phyloP scores from a whole-genome alignment of 2,113 vertebrate genomes.

The Riparia riparia region DNA sequence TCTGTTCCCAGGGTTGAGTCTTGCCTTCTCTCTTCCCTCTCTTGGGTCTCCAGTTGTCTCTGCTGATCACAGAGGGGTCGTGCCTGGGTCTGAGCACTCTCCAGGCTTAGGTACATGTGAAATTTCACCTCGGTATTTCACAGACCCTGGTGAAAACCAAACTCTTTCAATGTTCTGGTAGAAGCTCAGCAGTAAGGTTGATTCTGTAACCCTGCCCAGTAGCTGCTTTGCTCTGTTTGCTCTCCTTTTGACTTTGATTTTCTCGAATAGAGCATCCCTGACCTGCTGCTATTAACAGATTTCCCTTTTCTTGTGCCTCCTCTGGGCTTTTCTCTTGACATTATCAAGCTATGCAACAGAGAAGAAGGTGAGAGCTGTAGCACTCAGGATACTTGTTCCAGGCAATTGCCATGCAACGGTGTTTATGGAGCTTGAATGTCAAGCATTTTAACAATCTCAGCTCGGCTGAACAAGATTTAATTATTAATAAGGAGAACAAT shows the following conservation, averaged over 20 bases:
- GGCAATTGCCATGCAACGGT: not conserved
- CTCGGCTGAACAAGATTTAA: not conserved
- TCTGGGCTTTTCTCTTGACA: not conserved
- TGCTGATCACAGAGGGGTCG: not conserved
- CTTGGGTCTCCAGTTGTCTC: not conserved
- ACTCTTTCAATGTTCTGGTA: accelerated
- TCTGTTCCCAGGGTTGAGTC: not conserved
- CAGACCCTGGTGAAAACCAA: not conserved
- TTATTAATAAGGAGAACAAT: not conserved
- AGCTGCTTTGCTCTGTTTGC: not conserved
- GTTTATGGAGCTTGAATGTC: conserved; percentile 44
- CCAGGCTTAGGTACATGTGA: accelerated
- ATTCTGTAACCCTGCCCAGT: not conserved
- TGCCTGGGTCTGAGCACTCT: not conserved
- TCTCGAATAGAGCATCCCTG: not conserved
- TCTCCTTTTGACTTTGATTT: not conserved
- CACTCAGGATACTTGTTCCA: not conserved
- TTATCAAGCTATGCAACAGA: not conserved
- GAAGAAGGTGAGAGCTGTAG: not conserved
- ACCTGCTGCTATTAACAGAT: not conserved
- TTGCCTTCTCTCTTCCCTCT: not conserved
- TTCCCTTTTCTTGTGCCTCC: not conserved
- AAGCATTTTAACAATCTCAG: not conserved
- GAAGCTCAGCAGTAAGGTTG: not conserved
- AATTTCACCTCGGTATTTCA: not conserved